Evolutionary conservation across 2,888 invertebrate genomes (phyloP).

Genomic region (Oconnorella tubifera): DNA sequence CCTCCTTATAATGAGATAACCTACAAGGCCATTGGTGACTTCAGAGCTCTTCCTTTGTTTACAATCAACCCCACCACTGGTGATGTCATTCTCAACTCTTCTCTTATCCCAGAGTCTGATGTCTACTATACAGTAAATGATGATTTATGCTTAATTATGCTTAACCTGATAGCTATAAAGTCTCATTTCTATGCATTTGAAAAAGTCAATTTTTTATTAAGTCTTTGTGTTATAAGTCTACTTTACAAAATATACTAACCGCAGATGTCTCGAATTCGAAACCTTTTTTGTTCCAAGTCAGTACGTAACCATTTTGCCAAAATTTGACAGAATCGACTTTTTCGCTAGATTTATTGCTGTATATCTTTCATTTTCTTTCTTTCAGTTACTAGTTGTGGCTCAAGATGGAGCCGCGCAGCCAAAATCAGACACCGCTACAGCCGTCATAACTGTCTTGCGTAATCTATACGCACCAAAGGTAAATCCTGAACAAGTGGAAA

Average conservation of each 20-base stretch:
- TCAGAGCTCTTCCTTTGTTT: slow-evolving; percentile 42
- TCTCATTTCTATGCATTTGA: too few relatives aligned
- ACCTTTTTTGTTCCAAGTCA: too few relatives aligned
- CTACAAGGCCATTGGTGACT: slow-evolving; percentile 44
- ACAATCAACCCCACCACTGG: slow-evolving; percentile 39
- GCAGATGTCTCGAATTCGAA: too few relatives aligned
- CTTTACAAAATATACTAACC: too few relatives aligned
- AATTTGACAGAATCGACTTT: too few relatives aligned
- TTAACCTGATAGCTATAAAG: too few relatives aligned
- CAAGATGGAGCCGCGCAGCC: slow-evolving; percentile 42
- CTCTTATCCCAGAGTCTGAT: slow-evolving; percentile 29
- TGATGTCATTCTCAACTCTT: slow-evolving; percentile 25
- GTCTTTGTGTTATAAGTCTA: too few relatives aligned
- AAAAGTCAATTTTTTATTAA: too few relatives aligned
- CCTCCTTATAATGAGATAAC: slow-evolving; percentile 42
- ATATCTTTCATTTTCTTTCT: too few relatives aligned
- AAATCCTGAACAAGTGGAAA: slow-evolving; percentile 27
- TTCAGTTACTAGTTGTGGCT: slow-evolving; percentile 43
- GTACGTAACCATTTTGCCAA: too few relatives aligned
- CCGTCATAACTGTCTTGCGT: slow-evolving; percentile 36
- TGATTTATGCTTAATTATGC: too few relatives aligned
- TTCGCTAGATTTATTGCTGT: too few relatives aligned
- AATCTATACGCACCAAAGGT: slow-evolving; percentile 32
- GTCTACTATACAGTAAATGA: slow-evolving; percentile 23
- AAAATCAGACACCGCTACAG: slow-evolving; percentile 40